Percentiles rank a stretch among this genome's conserved stretches.
Conservation (phyloP, 1,140 invertebrate species). For the Drosophila arawakana region DNA sequence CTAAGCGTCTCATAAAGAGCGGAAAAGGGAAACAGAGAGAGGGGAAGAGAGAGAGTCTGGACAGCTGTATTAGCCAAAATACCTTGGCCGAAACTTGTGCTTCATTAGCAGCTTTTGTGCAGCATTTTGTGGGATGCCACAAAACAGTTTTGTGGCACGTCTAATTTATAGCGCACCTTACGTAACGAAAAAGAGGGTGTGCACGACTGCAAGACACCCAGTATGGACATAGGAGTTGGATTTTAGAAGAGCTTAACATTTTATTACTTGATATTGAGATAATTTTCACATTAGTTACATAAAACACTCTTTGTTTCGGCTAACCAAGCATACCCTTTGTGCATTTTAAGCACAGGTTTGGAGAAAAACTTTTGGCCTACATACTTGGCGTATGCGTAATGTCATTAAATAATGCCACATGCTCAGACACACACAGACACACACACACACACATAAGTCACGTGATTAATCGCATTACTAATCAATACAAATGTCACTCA, state of each 20-base stretch:
- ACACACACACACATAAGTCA: slow-evolving; percentile 37
- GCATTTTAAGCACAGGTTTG: no score
- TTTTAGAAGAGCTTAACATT: no score
- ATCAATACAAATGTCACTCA: slow-evolving; percentile 81
- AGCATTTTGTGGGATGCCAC: slow-evolving; percentile 29
- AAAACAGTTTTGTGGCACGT: slow-evolving; percentile 31
- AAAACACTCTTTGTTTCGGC: no score
- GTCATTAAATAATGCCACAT: slow-evolving; percentile 63
- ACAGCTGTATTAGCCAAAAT: not conserved
- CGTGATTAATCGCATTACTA: slow-evolving; percentile 80
- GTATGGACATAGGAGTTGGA: no score
- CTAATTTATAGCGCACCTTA: slow-evolving; percentile 52
- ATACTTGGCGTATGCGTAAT: slow-evolving; percentile 62
- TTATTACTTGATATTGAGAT: no score
- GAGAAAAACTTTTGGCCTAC: slow-evolving; percentile 43
- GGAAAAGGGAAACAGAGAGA: not conserved
- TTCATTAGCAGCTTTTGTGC: slow-evolving; percentile 42
- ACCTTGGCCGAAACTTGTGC: slow-evolving; percentile 20
- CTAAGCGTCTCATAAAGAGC: not conserved
- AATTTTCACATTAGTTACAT: no score
- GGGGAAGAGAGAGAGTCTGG: not conserved
- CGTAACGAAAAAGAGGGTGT: slow-evolving; percentile 10
- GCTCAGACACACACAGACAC: slow-evolving; percentile 22
- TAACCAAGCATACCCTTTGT: no score
- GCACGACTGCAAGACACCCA: no score